Evolutionary conservation across 2,888 invertebrate species (phyloP).

Genomic region (Camponotus fellah): DNA sequence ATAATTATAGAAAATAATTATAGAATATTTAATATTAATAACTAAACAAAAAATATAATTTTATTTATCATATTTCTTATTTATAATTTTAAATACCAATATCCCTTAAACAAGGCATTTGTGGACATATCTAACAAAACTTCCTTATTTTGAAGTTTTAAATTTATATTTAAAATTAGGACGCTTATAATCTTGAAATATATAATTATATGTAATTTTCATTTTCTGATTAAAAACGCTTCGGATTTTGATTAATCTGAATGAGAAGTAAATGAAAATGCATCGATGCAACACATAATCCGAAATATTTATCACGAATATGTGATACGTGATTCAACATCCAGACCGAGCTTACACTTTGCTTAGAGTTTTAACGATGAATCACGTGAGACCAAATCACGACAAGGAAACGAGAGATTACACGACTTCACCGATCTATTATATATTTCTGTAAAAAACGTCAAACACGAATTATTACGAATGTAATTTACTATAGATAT

Average conservation of each 20-base stretch:
- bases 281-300: conserved; percentile 1
- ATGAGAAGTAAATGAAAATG: conserved; percentile 6
- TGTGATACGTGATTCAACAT: conserved; percentile 23
- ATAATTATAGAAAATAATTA: too few species aligned
- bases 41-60: too few species aligned
- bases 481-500: conserved; percentile 80
- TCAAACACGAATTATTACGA: conserved; percentile 75
- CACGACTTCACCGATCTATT: conserved; percentile 68
- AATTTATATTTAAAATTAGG: not conserved
- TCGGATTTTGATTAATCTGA: conserved; percentile 4
- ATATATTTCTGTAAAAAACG: conserved; percentile 79
- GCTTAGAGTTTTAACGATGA: conserved; percentile 61
- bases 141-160: not conserved
- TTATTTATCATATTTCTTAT: too few species aligned
- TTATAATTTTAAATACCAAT: too few species aligned
- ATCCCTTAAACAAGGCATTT: not conserved
- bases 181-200: not conserved
- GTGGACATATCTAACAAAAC: not conserved
- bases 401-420: conserved; percentile 41
- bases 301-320: conserved; percentile 24
- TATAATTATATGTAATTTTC: conserved; percentile 18
- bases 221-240: not conserved
- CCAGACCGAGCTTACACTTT: conserved; percentile 48
- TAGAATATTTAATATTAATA: too few species aligned
- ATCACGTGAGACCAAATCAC: conserved; percentile 73